phyloP scores from a whole-genome alignment of 1,140 invertebrate genomes.

The Caenorhabditis latens region DNA sequence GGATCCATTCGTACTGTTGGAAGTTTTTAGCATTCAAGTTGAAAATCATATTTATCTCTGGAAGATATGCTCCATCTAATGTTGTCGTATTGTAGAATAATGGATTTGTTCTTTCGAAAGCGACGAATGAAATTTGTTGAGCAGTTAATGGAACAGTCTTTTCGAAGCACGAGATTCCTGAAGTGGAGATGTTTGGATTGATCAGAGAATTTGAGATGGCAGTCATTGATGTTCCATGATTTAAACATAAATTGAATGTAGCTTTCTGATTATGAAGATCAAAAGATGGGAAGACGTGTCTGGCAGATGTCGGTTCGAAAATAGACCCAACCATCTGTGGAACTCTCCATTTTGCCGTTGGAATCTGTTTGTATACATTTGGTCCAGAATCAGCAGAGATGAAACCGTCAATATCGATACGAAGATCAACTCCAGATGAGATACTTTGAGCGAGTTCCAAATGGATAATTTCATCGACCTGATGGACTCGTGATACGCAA shows the following conservation, averaged over 20 bases:
- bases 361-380: constrained; percentile 30
- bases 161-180: constrained; percentile 31
- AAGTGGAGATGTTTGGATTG: constrained; percentile 30
- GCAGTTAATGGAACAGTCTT: constrained; percentile 39
- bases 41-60: constrained; percentile 52
- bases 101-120: constrained; percentile 36
- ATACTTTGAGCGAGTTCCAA: constrained; percentile 40
- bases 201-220: constrained; percentile 8
- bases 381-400: constrained; percentile 27
- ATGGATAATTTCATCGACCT: constrained; percentile 11
- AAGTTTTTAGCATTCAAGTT: constrained; percentile 42
- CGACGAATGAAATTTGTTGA: constrained; percentile 34
- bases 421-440: constrained; percentile 19
- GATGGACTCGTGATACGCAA: constrained; percentile 25
- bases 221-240: constrained; percentile 31
- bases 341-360: constrained; percentile 39
- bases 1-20: constrained; percentile 46
- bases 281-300: constrained; percentile 27
- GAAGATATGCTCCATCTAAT: constrained; percentile 13
- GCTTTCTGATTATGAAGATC: constrained; percentile 42
- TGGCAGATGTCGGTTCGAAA: constrained; percentile 12
- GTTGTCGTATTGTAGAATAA: constrained; percentile 29
- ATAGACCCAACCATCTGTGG: constrained; percentile 34
- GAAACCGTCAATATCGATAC: constrained; percentile 34
- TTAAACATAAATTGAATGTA: constrained; percentile 31